These are phyloP conservation scores for Orchesella flavescens DNA, from an alignment of 2,888 invertebrate genomes.

Conservation along the genomic window DNA sequence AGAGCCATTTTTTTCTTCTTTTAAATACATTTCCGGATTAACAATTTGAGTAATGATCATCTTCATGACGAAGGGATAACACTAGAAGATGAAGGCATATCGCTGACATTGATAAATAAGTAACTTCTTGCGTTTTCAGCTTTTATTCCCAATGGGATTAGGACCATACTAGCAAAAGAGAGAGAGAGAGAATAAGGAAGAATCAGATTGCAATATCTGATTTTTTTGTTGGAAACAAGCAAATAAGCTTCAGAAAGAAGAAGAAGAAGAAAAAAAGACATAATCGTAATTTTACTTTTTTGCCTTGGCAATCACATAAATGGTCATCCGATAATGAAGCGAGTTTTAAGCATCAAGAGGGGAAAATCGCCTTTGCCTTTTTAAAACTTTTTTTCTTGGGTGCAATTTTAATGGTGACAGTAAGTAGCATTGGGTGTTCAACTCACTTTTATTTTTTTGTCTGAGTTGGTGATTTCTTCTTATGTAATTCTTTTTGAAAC, in stretches of 20 bases:
- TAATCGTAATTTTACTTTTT: conserved; percentile 11
- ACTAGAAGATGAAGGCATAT: conserved; percentile 12
- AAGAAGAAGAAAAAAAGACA: conserved; percentile 4
- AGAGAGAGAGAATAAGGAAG: background rate
- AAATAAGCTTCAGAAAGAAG: background rate
- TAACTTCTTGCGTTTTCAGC: conserved; percentile 14
- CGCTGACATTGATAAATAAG: conserved; percentile 30
- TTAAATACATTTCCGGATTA: conserved; percentile 43
- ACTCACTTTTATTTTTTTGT: conserved; percentile 11
- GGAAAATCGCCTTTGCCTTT: background rate
- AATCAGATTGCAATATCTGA: conserved; percentile 17
- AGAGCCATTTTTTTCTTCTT: too few relatives aligned
- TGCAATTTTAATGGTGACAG: conserved; percentile 32
- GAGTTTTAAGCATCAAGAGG: background rate
- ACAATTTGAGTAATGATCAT: conserved; percentile 42
- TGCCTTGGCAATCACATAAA: conserved; percentile 1
- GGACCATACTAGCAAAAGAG: background rate
- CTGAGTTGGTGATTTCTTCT: conserved; percentile 6
- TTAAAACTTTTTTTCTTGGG: background rate
- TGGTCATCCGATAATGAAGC: conserved; percentile 46
- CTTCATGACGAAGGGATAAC: conserved; percentile 17
- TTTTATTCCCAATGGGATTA: conserved; percentile 9
- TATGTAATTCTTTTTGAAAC: conserved; percentile 32
- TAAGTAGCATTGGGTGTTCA: conserved; percentile 16
- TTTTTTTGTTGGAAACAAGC: conserved; percentile 16